Evolutionary conservation across 2,797 vertebrate species (phyloP).

Genomic region (Sebastes cheni): DNA sequence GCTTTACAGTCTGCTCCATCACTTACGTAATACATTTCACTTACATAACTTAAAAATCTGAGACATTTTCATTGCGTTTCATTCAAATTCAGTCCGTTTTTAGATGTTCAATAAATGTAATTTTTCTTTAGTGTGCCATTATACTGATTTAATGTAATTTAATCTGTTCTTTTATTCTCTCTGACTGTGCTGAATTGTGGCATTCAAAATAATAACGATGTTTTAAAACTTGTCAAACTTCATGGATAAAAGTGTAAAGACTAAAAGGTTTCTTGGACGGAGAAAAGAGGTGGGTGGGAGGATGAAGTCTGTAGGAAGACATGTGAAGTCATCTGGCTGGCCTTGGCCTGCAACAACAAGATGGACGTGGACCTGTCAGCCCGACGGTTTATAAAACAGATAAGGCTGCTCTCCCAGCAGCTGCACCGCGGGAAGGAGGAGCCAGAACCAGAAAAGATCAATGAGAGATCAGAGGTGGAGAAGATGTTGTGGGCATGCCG

Average conservation of each 20-base stretch:
- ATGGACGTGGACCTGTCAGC: background rate
- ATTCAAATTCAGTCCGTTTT: background rate
- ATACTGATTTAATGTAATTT: background rate
- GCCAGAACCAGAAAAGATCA: background rate
- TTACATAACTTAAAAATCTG: background rate
- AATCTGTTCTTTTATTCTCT: background rate
- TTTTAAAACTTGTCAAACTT: background rate
- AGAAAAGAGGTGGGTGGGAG: background rate
- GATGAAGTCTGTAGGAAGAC: background rate
- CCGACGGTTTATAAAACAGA: slow-evolving; percentile 1
- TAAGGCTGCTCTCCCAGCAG: slow-evolving; percentile 28
- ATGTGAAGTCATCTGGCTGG: background rate
- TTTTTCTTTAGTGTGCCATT: background rate
- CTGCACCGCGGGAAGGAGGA: slow-evolving; percentile 26
- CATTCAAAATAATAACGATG: background rate
- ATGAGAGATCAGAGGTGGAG: background rate
- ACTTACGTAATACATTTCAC: background rate
- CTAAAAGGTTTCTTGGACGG: background rate
- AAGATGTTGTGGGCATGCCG: background rate
- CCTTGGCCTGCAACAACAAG: slow-evolving; percentile 24
- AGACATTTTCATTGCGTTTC: background rate
- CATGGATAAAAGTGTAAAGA: background rate
- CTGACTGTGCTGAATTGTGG: background rate
- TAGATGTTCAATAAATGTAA: background rate
- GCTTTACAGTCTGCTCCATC: background rate